Percentiles rank a stretch among this genome's conserved stretches.
These are phyloP conservation scores for Noctilio leporinus DNA, from an alignment of 2,113 vertebrate genomes.

Conservation along the genomic window DNA sequence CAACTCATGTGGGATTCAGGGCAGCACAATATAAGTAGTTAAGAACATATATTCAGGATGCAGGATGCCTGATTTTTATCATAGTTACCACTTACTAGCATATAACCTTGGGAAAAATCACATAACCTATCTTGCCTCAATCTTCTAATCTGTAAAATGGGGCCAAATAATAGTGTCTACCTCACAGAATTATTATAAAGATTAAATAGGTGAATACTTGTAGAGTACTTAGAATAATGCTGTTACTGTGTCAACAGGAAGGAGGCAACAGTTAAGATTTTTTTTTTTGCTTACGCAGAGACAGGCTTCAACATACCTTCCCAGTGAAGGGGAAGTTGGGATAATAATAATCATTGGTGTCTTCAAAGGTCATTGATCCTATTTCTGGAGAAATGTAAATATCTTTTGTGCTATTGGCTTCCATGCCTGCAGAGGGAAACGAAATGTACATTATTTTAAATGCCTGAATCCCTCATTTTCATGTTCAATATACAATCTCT, in stretches of 20 bases:
- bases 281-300: background rate
- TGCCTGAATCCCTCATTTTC: background rate
- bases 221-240: background rate
- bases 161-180: background rate
- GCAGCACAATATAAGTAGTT: background rate
- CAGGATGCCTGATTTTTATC: background rate
- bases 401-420: constrained; percentile 50
- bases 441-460: background rate
- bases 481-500: background rate
- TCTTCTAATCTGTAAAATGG: background rate
- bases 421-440: constrained; percentile 48
- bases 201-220: background rate
- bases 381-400: constrained; percentile 64
- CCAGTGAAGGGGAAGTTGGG: constrained; percentile 68
- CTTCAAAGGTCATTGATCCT: constrained; percentile 58
- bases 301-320: constrained; percentile 68
- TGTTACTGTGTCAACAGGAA: background rate
- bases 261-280: background rate
- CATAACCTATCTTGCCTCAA: background rate
- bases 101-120: background rate
- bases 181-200: background rate
- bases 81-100: background rate
- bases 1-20: background rate
- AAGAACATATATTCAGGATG: background rate
- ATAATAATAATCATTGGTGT: constrained; percentile 73